Conservation (phyloP, 2,888 invertebrate species). For the Tipula vernalis region DNA sequence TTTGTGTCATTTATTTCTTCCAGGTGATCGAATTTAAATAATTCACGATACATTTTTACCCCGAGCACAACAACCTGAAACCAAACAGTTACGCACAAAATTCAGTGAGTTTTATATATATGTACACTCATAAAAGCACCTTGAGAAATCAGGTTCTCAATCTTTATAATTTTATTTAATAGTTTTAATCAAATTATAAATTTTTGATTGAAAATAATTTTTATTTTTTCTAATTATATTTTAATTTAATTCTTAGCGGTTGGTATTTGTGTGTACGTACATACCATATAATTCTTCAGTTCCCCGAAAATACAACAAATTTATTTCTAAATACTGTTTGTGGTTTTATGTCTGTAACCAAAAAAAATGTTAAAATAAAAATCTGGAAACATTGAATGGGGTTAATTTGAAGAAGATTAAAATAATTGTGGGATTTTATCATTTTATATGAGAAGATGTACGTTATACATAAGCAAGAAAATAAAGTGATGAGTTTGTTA, state of each 20-base stretch:
- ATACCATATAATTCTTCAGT: not conserved
- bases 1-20: not conserved
- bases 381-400: not conserved
- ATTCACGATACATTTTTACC: not conserved
- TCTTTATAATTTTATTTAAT: not conserved
- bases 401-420: slow-evolving; percentile 4
- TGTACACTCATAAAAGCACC: not conserved
- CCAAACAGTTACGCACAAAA: not conserved
- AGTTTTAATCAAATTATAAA: not conserved
- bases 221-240: not conserved
- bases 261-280: not conserved
- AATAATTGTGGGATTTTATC: slow-evolving; percentile 4
- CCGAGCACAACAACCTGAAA: not conserved
- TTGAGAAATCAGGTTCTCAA: not conserved
- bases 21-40: not conserved
- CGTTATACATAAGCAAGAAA: not conserved
- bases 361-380: not conserved
- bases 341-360: not conserved
- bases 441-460: not conserved
- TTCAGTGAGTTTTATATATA: not conserved
- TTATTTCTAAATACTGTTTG: not conserved
- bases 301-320: not conserved
- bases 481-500: not conserved
- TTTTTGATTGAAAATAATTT: not conserved
- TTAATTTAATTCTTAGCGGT: slow-evolving; percentile 4